Evolutionary conservation across 2,888 invertebrate species (phyloP).

Genomic region (Leptopilina myrica): DNA sequence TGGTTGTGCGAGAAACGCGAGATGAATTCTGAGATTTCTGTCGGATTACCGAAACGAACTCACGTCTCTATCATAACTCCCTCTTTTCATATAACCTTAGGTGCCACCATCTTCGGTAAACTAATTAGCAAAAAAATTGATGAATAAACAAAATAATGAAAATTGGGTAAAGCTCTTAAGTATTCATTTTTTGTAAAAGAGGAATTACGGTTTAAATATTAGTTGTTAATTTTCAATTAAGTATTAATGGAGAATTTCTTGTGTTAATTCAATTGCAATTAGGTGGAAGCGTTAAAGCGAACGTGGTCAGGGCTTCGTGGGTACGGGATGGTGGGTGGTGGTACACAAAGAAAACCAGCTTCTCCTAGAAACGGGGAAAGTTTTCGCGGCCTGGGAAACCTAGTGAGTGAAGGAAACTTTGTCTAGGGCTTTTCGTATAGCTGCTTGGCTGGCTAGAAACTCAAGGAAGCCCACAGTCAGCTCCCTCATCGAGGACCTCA

Average conservation of each 20-base stretch:
- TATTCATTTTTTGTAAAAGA: too few relatives aligned
- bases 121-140: constrained; percentile 42
- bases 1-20: constrained; percentile 67
- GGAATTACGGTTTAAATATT: background rate
- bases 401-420: constrained; percentile 66
- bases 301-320: constrained; percentile 45
- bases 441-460: constrained; percentile 69
- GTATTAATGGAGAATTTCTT: background rate
- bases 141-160: too few relatives aligned
- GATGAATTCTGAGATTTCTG: constrained; percentile 64
- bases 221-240: background rate
- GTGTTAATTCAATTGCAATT: constrained; percentile 23
- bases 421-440: constrained; percentile 64
- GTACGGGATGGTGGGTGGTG: too few relatives aligned
- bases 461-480: constrained; percentile 71
- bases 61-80: constrained; percentile 42
- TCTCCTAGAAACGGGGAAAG: constrained; percentile 66
- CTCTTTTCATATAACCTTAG: constrained; percentile 47
- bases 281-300: constrained; percentile 18
- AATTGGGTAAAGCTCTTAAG: too few relatives aligned
- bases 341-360: constrained; percentile 57
- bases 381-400: constrained; percentile 63
- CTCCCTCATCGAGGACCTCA: constrained; percentile 57
- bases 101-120: background rate
- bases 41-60: constrained; percentile 57